Conservation (phyloP, 2,797 vertebrate genomes). For the Spinus pinus region DNA sequence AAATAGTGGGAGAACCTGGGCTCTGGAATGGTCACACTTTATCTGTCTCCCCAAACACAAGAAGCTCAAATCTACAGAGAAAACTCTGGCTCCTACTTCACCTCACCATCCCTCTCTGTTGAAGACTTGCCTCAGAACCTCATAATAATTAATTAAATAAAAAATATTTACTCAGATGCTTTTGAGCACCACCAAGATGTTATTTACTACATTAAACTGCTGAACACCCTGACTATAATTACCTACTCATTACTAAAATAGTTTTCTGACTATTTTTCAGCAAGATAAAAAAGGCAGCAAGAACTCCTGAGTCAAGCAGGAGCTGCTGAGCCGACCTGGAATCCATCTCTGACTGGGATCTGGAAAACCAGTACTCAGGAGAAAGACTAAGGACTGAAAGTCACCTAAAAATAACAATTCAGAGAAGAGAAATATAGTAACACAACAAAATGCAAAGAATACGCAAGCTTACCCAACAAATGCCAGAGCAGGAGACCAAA, state of each 20-base stretch:
- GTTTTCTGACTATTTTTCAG: not conserved
- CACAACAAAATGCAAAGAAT: not conserved
- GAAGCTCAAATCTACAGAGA: not conserved
- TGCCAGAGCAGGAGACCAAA: constrained; percentile 50
- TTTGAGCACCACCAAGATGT: not conserved
- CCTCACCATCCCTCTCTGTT: not conserved
- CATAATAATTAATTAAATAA: not conserved
- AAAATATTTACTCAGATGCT: not conserved
- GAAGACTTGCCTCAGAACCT: not conserved
- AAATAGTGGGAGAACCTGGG: not conserved
- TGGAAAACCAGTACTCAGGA: not conserved
- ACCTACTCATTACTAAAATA: not conserved
- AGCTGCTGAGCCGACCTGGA: not conserved
- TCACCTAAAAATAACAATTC: not conserved
- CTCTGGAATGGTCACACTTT: not conserved
- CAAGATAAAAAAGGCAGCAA: not conserved
- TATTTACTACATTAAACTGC: not conserved
- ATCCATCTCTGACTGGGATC: accelerated
- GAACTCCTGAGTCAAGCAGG: not conserved
- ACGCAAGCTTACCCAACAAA: not conserved
- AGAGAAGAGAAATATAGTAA: not conserved
- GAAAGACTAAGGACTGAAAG: not conserved
- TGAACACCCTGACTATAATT: not conserved
- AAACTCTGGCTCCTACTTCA: not conserved
- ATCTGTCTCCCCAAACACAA: not conserved